Conservation (phyloP, 2,888 invertebrate genomes). For the Bellardia pandia region DNA sequence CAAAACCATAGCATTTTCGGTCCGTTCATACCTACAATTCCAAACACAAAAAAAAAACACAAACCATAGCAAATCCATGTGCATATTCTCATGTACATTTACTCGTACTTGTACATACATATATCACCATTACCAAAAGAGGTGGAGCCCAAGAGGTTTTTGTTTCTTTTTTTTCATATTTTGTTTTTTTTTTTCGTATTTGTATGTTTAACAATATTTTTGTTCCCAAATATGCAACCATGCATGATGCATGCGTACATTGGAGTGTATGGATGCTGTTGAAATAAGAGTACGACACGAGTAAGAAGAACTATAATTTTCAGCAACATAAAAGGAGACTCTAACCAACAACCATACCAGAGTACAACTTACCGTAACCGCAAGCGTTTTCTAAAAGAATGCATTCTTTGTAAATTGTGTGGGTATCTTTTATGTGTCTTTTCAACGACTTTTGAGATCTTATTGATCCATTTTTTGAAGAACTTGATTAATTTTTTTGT, state of each 20-base stretch:
- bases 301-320: constrained; percentile 67
- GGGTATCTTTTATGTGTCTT: no score
- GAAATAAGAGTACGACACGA: constrained; percentile 66
- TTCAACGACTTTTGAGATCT: no score
- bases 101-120: constrained; percentile 19
- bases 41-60: constrained; percentile 8
- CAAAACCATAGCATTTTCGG: constrained; percentile 52
- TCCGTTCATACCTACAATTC: constrained; percentile 26
- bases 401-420: background rate
- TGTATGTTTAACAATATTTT: constrained; percentile 32
- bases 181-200: background rate
- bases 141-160: constrained; percentile 70
- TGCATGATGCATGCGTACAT: constrained; percentile 67
- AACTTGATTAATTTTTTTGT: no score
- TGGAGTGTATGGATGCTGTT: constrained; percentile 62
- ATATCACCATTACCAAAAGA: constrained; percentile 66
- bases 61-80: constrained; percentile 43
- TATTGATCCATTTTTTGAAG: no score
- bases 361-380: constrained; percentile 14
- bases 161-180: constrained; percentile 4
- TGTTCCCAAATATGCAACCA: constrained; percentile 62
- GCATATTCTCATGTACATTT: constrained; percentile 32
- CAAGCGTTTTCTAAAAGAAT: background rate
- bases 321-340: constrained; percentile 40
- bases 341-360: constrained; percentile 29